Evolutionary conservation across 2,797 vertebrate species (phyloP).

Genomic region (Coregonus suidteri): DNA sequence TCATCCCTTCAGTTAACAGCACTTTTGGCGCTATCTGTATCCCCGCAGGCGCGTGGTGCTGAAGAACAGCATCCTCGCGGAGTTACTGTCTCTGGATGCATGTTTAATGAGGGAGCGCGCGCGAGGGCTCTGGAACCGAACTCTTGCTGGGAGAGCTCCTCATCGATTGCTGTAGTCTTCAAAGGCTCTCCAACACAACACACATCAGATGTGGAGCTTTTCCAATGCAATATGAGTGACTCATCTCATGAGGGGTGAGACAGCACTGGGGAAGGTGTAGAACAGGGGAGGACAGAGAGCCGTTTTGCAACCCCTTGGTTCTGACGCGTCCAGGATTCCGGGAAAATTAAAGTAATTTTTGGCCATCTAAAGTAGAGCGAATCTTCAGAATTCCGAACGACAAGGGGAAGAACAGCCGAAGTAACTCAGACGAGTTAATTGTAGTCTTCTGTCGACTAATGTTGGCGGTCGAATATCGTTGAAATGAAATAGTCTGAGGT

Average conservation of each 20-base stretch:
- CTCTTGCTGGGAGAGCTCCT: neutral
- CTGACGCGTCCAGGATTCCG: slow-evolving; percentile 1
- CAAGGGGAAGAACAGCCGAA: neutral
- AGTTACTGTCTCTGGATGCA: slow-evolving; percentile 13
- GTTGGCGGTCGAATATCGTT: neutral
- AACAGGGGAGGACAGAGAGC: neutral
- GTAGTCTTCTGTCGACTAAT: neutral
- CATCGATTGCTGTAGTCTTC: neutral
- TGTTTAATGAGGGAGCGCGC: slow-evolving; percentile 13
- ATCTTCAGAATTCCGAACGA: slow-evolving; percentile 12
- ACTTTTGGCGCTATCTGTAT: neutral
- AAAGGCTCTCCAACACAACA: slow-evolving; percentile 6
- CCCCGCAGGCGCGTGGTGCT: neutral
- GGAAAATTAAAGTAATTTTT: slow-evolving; percentile 2
- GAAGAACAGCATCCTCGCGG: neutral
- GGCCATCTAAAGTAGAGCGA: slow-evolving; percentile 13
- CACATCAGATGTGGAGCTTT: slow-evolving; percentile 13
- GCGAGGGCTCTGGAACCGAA: slow-evolving; percentile 11
- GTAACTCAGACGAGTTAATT: neutral
- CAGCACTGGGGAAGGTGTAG: neutral
- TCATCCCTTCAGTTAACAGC: neutral
- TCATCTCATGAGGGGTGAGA: slow-evolving; percentile 13
- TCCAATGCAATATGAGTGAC: slow-evolving; percentile 15
- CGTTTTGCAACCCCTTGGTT: neutral
- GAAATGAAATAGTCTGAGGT: neutral